Conservation (phyloP, 2,113 vertebrate species). For the Synchiropus splendidus region DNA sequence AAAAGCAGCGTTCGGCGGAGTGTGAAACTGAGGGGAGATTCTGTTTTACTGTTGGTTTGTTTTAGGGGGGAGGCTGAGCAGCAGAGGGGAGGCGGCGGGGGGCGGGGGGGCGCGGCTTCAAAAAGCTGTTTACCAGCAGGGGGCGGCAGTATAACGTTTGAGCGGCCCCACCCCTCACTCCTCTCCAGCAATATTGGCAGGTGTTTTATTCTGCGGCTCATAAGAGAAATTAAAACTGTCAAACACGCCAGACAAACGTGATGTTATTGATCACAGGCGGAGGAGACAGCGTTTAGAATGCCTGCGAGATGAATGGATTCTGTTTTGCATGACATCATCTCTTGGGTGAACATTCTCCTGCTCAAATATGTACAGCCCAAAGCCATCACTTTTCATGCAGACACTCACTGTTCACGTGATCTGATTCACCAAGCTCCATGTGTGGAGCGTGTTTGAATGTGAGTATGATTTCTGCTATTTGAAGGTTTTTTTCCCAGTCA, state of each 20-base stretch:
- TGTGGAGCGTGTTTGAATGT: too few relatives aligned
- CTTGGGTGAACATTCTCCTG: too few relatives aligned
- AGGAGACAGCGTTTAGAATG: conserved; percentile 17
- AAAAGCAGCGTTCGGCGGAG: conserved; percentile 28
- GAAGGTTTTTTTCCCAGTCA: too few relatives aligned
- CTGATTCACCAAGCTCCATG: too few relatives aligned
- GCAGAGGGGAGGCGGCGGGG: conserved; percentile 54
- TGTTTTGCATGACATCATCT: too few relatives aligned
- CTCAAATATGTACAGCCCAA: too few relatives aligned
- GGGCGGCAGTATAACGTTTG: conserved; percentile 74
- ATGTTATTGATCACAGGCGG: conserved; percentile 42
- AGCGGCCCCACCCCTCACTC: conserved; percentile 68
- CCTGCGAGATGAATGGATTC: too few relatives aligned
- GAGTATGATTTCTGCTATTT: too few relatives aligned
- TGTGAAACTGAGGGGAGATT: conserved; percentile 28
- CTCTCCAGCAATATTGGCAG: conserved; percentile 45
- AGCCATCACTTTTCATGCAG: too few relatives aligned
- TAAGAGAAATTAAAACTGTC: conserved; percentile 51
- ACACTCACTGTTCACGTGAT: too few relatives aligned
- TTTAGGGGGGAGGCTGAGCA: conserved; percentile 22
- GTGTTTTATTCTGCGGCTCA: conserved; percentile 52
- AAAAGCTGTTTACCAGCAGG: conserved; percentile 76
- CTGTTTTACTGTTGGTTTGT: conserved; percentile 40
- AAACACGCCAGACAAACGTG: conserved; percentile 37
- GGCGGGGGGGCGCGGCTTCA: conserved; percentile 53